These are phyloP conservation scores for Fragum whitleyi DNA, from an alignment of 2,888 invertebrate genomes.

Conservation along the genomic window DNA sequence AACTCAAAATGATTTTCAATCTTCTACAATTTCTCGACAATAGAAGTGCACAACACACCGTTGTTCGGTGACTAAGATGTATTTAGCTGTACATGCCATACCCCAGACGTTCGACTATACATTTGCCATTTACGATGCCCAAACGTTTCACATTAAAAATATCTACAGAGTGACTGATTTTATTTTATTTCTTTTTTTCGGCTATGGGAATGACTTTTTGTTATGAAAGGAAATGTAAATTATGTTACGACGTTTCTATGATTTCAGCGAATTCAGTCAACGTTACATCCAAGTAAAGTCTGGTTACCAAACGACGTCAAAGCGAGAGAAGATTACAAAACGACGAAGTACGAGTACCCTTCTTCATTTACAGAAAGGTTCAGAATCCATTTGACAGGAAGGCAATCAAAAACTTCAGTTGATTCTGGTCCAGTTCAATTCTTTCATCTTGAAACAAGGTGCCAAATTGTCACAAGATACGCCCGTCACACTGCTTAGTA, in stretches of 20 bases:
- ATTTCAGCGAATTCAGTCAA: background rate
- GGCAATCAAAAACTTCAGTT: background rate
- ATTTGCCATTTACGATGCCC: too few relatives aligned
- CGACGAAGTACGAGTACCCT: background rate
- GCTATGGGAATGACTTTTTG: background rate
- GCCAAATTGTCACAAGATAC: too few relatives aligned
- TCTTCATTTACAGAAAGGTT: background rate
- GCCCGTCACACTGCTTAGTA: too few relatives aligned
- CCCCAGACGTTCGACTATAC: too few relatives aligned
- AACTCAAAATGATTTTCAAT: too few relatives aligned
- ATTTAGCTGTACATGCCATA: too few relatives aligned
- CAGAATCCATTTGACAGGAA: background rate
- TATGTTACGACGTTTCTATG: too few relatives aligned
- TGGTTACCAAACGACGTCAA: slow-evolving; percentile 1
- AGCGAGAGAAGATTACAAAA: background rate
- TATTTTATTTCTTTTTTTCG: background rate
- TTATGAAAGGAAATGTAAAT: background rate
- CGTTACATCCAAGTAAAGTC: background rate
- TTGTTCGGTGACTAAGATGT: too few relatives aligned
- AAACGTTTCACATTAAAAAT: background rate
- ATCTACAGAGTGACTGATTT: background rate
- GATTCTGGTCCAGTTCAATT: too few relatives aligned
- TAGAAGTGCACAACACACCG: too few relatives aligned
- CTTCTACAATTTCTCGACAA: too few relatives aligned
- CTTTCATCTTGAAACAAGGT: too few relatives aligned